A percentile compares a stretch with the other conserved stretches of the same genome.
These are phyloP conservation scores for Azemiops feae DNA, from an alignment of 2,113 vertebrate species.

Conservation along the genomic window DNA sequence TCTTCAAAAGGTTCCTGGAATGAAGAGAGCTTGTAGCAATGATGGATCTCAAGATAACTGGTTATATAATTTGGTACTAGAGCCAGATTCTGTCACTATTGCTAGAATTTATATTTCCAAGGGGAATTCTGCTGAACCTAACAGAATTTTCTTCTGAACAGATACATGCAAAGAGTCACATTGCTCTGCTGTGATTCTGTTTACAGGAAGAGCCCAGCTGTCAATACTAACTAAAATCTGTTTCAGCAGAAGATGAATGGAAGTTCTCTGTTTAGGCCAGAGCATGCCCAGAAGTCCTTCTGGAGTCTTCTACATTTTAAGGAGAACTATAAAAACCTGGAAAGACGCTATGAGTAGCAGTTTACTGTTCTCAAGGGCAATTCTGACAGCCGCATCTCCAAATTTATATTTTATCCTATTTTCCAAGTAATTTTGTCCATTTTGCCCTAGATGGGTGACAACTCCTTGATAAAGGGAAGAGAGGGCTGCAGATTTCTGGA, in stretches of 20 bases:
- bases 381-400: neutral
- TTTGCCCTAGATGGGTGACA: conserved; percentile 11
- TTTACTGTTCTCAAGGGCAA: neutral
- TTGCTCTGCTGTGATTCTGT: neutral
- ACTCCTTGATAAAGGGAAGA: neutral
- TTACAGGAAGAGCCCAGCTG: neutral
- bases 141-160: neutral
- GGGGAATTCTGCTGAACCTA: neutral
- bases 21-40: neutral
- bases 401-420: neutral
- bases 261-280: neutral
- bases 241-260: neutral
- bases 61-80: neutral
- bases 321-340: neutral
- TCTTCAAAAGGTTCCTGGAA: neutral
- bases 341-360: neutral
- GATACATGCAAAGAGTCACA: neutral
- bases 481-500: no score
- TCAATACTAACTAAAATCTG: neutral
- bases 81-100: neutral
- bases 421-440: neutral
- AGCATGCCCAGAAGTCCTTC: neutral
- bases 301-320: neutral
- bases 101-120: neutral
- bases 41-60: neutral